A percentile compares a stretch with the other conserved stretches of the same genome.
Conservation (phyloP, 2,113 vertebrate species). For the Fregata magnificens region DNA sequence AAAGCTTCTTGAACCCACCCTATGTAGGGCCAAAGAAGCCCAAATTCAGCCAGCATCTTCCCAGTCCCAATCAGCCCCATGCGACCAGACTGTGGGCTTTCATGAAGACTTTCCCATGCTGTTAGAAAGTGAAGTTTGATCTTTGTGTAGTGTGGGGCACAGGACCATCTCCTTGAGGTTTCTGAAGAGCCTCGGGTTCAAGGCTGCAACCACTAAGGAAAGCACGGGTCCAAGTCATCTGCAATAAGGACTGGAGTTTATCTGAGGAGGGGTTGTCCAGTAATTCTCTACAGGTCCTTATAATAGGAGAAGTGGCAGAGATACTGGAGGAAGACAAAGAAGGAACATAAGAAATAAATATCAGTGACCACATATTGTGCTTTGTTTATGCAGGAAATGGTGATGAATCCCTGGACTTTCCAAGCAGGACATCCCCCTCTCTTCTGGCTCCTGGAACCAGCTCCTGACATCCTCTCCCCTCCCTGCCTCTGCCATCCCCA, state of each 20-base stretch:
- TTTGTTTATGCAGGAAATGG: neutral
- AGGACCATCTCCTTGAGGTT: neutral
- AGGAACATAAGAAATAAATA: neutral
- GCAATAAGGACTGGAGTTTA: neutral
- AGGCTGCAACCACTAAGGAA: neutral
- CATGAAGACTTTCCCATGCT: neutral
- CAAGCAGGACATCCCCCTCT: accelerated
- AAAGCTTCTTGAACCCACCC: neutral
- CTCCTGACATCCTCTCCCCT: neutral
- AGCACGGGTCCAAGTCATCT: neutral
- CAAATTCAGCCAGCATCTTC: neutral
- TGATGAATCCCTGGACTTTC: neutral
- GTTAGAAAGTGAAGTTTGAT: neutral
- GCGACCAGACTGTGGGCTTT: neutral
- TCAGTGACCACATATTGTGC: neutral
- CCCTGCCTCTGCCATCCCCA: neutral
- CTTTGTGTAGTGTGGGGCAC: neutral
- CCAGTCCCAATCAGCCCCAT: neutral
- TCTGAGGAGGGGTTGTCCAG: neutral
- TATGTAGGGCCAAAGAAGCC: neutral
- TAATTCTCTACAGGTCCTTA: neutral
- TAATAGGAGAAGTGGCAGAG: neutral
- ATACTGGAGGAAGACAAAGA: neutral
- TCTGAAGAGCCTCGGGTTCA: neutral
- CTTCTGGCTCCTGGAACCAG: neutral